Evolutionary conservation across 2,888 invertebrate genomes (phyloP).

Genomic region (Thera obeliscata): DNA sequence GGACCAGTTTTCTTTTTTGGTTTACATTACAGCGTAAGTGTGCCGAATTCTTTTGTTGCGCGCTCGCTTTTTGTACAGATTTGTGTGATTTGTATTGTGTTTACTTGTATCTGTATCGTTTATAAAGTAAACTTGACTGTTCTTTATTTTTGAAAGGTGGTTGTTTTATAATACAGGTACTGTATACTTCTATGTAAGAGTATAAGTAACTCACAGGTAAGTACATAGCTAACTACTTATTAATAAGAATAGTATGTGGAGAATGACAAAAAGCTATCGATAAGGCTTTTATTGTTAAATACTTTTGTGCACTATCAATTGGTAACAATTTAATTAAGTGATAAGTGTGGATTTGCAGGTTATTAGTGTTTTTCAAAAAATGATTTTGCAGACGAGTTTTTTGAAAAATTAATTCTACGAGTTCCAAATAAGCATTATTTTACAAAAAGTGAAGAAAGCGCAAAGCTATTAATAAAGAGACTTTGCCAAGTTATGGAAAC

Average conservation of each 20-base stretch:
- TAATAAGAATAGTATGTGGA: neutral
- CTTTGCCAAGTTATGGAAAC: constrained; percentile 77
- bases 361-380: neutral
- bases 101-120: constrained; percentile 57
- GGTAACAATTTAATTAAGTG: too few relatives aligned
- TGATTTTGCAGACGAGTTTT: neutral
- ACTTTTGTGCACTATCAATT: too few relatives aligned
- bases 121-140: constrained; percentile 32
- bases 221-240: neutral
- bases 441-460: constrained; percentile 58
- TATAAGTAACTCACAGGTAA: too few relatives aligned
- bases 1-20: constrained; percentile 84
- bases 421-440: constrained; percentile 27
- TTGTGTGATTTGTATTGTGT: constrained; percentile 71
- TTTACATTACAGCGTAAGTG: constrained; percentile 83
- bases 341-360: neutral
- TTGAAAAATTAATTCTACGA: constrained; percentile 12
- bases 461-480: constrained; percentile 78
- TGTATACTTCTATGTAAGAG: neutral
- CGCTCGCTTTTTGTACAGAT: constrained; percentile 73
- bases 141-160: constrained; percentile 3
- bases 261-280: neutral
- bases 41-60: constrained; percentile 82
- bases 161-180: neutral
- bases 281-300: too few relatives aligned